Percentiles rank a stretch among this genome's conserved stretches.
Conservation (phyloP, 2,113 vertebrate genomes). For the Chloropsis hardwickii region DNA sequence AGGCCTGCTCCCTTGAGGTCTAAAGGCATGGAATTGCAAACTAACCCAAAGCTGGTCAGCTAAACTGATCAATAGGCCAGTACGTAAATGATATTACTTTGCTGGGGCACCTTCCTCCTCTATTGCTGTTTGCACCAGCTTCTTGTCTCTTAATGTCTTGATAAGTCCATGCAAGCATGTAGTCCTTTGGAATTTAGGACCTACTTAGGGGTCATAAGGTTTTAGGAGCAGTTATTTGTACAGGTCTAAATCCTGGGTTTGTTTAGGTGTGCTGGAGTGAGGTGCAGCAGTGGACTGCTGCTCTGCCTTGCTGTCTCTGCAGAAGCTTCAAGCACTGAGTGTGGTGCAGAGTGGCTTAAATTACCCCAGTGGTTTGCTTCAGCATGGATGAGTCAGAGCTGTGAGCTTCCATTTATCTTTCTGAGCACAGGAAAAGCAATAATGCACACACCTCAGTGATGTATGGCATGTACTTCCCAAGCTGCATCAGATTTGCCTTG, state of each 20-base stretch:
- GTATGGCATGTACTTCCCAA: not conserved
- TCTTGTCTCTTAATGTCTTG: not conserved
- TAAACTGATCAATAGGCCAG: not conserved
- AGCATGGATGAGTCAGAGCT: not conserved
- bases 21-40: not conserved
- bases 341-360: not conserved
- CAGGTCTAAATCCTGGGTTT: not conserved
- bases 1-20: accelerated
- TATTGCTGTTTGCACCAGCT: not conserved
- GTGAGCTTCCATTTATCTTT: not conserved
- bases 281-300: not conserved
- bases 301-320: not conserved
- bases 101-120: not conserved
- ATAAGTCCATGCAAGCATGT: not conserved
- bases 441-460: not conserved
- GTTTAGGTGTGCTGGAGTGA: not conserved
- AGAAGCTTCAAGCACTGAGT: not conserved
- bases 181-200: not conserved
- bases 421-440: not conserved
- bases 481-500: not conserved
- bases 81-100: not conserved
- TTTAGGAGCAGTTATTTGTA: not conserved
- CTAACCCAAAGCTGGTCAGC: not conserved
- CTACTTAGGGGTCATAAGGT: not conserved
- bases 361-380: not conserved